Base-by-base conservation (phyloP, 2,888 invertebrate genomes). In the Magallana nippona region DNA sequence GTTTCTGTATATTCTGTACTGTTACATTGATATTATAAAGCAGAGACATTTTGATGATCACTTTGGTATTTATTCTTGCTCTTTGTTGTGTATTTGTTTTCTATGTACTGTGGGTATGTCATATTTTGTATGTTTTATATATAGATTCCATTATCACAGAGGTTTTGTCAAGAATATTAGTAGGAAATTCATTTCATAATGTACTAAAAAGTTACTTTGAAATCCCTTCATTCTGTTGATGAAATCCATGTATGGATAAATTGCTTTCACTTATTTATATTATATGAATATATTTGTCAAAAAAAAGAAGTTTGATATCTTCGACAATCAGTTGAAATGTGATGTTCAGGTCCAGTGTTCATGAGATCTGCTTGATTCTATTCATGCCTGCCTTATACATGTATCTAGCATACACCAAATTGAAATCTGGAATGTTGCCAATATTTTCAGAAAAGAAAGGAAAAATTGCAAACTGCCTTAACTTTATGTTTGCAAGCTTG, bases 361-460 rank as follows among this genome's bases (percentile, higher is more conserved):
- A 27, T 27, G 10, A 27, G 71, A 15, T 32, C 71, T 71, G 71
- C 71, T 27, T 71, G 27, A 8, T 22, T 71, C 71, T 22, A 71
- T 44, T 44, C 44, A 27, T 27, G 15, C 2, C 22, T 71, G 71
- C 71, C 71, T 71, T 71, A 71, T 27, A 22, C 32, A 27, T 15
- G 32, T 15, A 27, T 19, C 19, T 19, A 10, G n/a, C 19, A 71
- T 71, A 71, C 71, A 60, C 10, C 5, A 22, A 71, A 13, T 13
- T 71, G 71, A 71, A 32, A 71, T 71, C 71, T 32, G 32, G 71
- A 71, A 71, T 71, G 71, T 22, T 71, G 71, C 71, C 32, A 71
- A 27, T 71, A 11, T 27, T 27, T 13, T 27, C 27, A 27, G 27
- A 22, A 27, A 27, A 27, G 22, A 62, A 27, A 27, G 19, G 19